phyloP scores from a whole-genome alignment of 2,797 vertebrate species.

The Coranthus polyacanthus region DNA sequence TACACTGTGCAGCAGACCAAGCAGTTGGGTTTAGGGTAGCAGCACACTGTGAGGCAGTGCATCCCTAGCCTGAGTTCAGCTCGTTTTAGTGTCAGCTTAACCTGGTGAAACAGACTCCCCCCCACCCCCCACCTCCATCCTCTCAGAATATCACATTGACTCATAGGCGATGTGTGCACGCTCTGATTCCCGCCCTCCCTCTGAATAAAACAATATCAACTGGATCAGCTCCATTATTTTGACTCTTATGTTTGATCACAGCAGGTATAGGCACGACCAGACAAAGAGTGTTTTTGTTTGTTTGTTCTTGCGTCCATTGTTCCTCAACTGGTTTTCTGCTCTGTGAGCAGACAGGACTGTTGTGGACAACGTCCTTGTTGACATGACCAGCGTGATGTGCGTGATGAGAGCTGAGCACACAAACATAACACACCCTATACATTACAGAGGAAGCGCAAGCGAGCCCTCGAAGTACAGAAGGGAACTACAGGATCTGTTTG shows the following conservation, averaged over 20 bases:
- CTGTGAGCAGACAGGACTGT: conserved; percentile 14
- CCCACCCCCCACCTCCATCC: no score
- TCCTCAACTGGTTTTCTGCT: conserved; percentile 26
- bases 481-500: not conserved
- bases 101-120: conserved; percentile 36
- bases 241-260: conserved; percentile 65
- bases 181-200: no score
- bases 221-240: conserved; percentile 19
- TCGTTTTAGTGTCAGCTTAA: conserved; percentile 26
- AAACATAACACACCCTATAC: conserved; percentile 52
- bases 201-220: conserved; percentile 52
- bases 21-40: conserved; percentile 14
- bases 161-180: no score
- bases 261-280: conserved; percentile 45
- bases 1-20: conserved; percentile 37
- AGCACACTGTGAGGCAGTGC: conserved; percentile 30
- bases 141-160: conserved; percentile 38
- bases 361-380: conserved; percentile 62
- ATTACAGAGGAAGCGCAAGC: not conserved
- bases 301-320: conserved; percentile 71
- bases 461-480: not conserved
- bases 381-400: conserved; percentile 24
- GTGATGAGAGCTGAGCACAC: conserved; percentile 19
- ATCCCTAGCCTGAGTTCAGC: conserved; percentile 28
- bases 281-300: conserved; percentile 61